Evolutionary conservation across 2,113 vertebrate genomes (phyloP).

Genomic region (Platichthys flesus): DNA sequence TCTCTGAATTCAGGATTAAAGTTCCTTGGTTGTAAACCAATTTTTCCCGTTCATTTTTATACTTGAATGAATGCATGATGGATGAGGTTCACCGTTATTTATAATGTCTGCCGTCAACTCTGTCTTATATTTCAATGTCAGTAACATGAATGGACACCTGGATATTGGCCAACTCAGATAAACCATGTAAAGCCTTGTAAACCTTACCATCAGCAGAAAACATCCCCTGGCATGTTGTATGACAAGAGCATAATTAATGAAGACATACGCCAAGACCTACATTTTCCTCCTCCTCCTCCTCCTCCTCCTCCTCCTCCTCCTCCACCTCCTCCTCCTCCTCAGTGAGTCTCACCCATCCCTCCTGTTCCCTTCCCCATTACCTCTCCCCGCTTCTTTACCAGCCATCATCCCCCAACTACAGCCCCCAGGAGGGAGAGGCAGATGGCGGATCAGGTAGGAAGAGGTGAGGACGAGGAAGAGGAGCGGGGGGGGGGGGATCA

Average conservation of each 20-base stretch:
- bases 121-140: conserved; percentile 2
- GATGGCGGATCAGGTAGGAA: conserved; percentile 62
- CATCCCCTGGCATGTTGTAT: conserved; percentile 35
- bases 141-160: conserved; percentile 3
- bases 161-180: not conserved
- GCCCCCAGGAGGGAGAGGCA: conserved; percentile 51
- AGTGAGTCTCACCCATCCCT: conserved; percentile 8
- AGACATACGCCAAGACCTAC: conserved; percentile 45
- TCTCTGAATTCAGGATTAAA: not conserved
- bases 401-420: conserved; percentile 21
- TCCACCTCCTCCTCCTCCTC: no score
- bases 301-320: not conserved
- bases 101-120: not conserved
- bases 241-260: conserved; percentile 56
- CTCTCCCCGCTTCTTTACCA: not conserved
- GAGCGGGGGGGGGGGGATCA: not conserved
- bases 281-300: conserved; percentile 35
- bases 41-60: not conserved
- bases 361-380: conserved; percentile 1
- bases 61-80: not conserved
- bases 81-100: not conserved
- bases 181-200: not conserved
- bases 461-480: conserved; percentile 3
- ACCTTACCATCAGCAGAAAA: conserved; percentile 10
- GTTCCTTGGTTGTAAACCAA: no score